These are phyloP conservation scores for Zygothrica quintamaculata DNA, from an alignment of 2,888 invertebrate species.

Conservation along the genomic window DNA sequence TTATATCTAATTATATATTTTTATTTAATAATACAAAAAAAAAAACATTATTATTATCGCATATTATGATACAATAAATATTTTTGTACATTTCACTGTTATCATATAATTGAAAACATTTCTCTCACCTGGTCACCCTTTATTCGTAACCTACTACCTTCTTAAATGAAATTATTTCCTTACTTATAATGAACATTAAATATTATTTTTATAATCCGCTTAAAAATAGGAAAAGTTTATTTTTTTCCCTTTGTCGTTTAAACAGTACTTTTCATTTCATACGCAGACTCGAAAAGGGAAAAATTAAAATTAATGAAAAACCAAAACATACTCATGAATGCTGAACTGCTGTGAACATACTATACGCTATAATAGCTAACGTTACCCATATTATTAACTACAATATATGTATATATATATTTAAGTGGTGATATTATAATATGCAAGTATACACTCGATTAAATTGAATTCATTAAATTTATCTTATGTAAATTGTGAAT, in stretches of 20 bases:
- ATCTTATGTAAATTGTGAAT: too few species aligned
- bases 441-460: too few species aligned
- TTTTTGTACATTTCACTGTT: not conserved
- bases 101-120: not conserved
- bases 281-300: slow-evolving; percentile 31
- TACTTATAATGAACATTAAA: slow-evolving; percentile 69
- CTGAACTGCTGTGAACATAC: too few species aligned
- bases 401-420: too few species aligned
- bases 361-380: too few species aligned
- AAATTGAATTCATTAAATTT: too few species aligned
- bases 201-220: slow-evolving; percentile 79
- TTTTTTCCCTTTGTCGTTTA: slow-evolving; percentile 38
- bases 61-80: not conserved
- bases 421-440: too few species aligned
- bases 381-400: too few species aligned
- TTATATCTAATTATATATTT: too few species aligned
- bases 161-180: slow-evolving; percentile 58
- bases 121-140: slow-evolving; percentile 50
- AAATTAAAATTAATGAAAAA: slow-evolving; percentile 21
- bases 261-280: slow-evolving; percentile 44
- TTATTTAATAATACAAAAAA: too few species aligned
- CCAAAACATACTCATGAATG: too few species aligned
- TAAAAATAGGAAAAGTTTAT: slow-evolving; percentile 73
- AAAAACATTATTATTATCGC: not conserved
- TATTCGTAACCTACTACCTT: slow-evolving; percentile 58